Evolutionary conservation across 2,113 vertebrate genomes (phyloP).

Genomic region (Cathartes aura): DNA sequence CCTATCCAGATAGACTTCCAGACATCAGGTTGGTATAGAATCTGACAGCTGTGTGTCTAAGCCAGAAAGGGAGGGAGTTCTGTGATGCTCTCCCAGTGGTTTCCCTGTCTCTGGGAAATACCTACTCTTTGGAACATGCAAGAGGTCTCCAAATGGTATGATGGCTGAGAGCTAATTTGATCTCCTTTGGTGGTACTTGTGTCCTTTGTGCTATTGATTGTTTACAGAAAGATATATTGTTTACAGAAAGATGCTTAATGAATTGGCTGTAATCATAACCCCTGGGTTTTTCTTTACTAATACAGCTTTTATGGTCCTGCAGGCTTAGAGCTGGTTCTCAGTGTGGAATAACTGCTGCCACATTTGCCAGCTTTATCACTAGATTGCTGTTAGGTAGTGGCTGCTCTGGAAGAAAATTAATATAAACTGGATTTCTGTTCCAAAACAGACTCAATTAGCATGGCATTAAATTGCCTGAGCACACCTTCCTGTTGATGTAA

Average conservation of each 20-base stretch:
- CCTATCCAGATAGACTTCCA: conserved; percentile 89
- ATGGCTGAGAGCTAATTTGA: background rate
- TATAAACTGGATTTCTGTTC: conserved; percentile 28
- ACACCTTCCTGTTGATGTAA: background rate
- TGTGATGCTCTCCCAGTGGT: background rate
- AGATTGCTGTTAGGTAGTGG: background rate
- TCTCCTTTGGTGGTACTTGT: background rate
- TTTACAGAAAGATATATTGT: conserved; percentile 7
- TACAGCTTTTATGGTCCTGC: conserved; percentile 23
- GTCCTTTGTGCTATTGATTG: background rate
- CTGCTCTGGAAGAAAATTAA: conserved; percentile 5
- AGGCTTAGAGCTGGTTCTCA: background rate
- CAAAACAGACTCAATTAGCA: background rate
- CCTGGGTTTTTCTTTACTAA: conserved; percentile 14
- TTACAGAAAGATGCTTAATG: conserved; percentile 23
- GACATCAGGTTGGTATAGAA: conserved; percentile 82
- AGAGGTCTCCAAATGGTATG: background rate
- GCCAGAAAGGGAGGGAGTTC: background rate
- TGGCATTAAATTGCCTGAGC: background rate
- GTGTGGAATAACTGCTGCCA: background rate
- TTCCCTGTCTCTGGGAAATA: background rate
- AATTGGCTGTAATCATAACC: background rate
- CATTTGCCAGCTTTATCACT: background rate
- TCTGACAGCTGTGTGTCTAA: background rate
- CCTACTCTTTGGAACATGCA: background rate